Evolutionary conservation across 2,888 invertebrate species (phyloP).

Genomic region (Hylaea fasciaria): DNA sequence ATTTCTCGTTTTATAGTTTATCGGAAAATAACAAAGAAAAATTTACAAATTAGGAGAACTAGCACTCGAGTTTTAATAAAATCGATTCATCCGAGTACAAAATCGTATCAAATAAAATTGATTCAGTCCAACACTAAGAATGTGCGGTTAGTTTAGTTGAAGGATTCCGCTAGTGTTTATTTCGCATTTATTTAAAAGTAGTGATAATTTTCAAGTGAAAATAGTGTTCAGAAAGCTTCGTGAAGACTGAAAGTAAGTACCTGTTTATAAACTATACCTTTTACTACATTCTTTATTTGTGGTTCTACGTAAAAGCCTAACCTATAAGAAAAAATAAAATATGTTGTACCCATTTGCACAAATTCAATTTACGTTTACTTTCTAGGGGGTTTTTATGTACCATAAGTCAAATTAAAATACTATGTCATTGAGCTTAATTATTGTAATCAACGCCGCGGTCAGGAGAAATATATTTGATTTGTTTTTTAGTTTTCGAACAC

Average conservation of each 20-base stretch:
- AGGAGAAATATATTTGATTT: background rate
- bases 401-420: background rate
- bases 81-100: background rate
- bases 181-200: slow-evolving; percentile 71
- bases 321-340: slow-evolving; percentile 32
- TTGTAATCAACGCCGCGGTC: too few species aligned
- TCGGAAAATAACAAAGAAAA: too few species aligned
- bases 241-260: slow-evolving; percentile 61
- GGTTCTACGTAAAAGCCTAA: slow-evolving; percentile 23
- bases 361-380: slow-evolving; percentile 6
- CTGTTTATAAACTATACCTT: slow-evolving; percentile 19
- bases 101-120: slow-evolving; percentile 36
- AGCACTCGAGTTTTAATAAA: background rate
- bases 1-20: too few species aligned
- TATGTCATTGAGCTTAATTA: background rate
- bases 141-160: slow-evolving; percentile 62
- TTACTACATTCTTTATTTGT: background rate
- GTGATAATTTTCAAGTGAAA: slow-evolving; percentile 79
- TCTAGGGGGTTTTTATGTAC: slow-evolving; percentile 1
- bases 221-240: slow-evolving; percentile 53
- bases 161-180: slow-evolving; percentile 73
- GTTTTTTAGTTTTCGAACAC: slow-evolving; percentile 1
- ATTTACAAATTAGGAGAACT: background rate
- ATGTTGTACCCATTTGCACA: background rate
- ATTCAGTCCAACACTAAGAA: slow-evolving; percentile 49